Evolutionary conservation across 2,888 invertebrate species (phyloP).

Genomic region (Leistus spinibarbis): DNA sequence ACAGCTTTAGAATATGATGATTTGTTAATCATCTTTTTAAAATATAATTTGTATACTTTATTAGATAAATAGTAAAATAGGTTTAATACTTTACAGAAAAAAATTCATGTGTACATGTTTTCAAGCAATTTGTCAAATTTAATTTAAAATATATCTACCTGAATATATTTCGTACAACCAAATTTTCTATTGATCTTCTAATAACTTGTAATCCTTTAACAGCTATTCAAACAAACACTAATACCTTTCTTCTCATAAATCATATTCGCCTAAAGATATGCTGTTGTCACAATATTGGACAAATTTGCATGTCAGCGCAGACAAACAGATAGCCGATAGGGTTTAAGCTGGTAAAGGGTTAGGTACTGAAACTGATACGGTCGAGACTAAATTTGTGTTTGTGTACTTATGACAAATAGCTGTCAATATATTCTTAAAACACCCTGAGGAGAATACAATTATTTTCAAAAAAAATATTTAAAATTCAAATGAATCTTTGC

Average conservation of each 20-base stretch:
- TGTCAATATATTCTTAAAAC: slow-evolving; percentile 20
- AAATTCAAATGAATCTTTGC: too few species aligned
- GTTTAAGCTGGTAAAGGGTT: slow-evolving; percentile 34
- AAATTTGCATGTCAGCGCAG: slow-evolving; percentile 40
- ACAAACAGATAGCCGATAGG: slow-evolving; percentile 17
- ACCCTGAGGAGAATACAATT: too few species aligned
- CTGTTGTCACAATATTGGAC: slow-evolving; percentile 45
- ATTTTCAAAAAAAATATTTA: too few species aligned
- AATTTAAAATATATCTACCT: neutral
- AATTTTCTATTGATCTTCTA: slow-evolving; percentile 14
- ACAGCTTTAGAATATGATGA: too few species aligned
- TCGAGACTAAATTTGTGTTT: slow-evolving; percentile 1
- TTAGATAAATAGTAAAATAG: too few species aligned
- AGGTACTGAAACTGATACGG: slow-evolving; percentile 30
- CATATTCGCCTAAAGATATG: slow-evolving; percentile 32
- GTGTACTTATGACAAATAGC: slow-evolving; percentile 23
- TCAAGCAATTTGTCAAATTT: neutral
- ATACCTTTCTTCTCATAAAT: slow-evolving; percentile 32
- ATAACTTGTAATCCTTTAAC: slow-evolving; percentile 35
- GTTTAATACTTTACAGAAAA: too few species aligned
- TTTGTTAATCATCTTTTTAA: too few species aligned
- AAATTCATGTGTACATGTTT: neutral
- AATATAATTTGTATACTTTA: too few species aligned
- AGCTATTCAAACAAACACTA: slow-evolving; percentile 4
- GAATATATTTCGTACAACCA: neutral